A percentile compares a stretch with the other conserved stretches of the same genome.
Conservation (phyloP, 2,113 vertebrate genomes). For the Poecilia latipinna region DNA sequence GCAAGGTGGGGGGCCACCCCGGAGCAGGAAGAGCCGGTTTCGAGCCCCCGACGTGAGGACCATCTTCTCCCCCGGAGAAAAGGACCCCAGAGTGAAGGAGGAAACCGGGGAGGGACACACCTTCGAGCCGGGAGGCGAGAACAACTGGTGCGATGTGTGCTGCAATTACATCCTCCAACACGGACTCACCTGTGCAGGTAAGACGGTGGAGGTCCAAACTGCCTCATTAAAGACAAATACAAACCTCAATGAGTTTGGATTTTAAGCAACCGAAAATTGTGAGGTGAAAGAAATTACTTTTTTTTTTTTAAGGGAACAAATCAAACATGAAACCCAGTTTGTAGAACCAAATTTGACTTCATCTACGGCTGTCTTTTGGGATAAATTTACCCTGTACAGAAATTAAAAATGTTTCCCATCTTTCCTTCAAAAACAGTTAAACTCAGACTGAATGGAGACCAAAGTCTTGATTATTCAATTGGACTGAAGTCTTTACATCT, state of each 20-base stretch:
- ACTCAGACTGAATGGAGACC: too few relatives aligned
- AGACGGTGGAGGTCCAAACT: slow-evolving; percentile 21
- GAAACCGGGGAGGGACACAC: slow-evolving; percentile 79
- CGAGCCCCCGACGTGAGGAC: slow-evolving; percentile 81
- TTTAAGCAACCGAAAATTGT: background rate
- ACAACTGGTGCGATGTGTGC: slow-evolving; percentile 81
- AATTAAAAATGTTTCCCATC: too few relatives aligned
- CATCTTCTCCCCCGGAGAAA: slow-evolving; percentile 73
- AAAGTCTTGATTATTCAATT: too few relatives aligned
- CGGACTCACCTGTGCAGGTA: slow-evolving; percentile 77
- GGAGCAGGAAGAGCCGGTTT: slow-evolving; percentile 71
- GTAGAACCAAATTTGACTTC: background rate
- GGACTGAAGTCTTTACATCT: too few relatives aligned
- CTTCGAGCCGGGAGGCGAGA: slow-evolving; percentile 55
- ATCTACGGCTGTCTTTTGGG: too few relatives aligned
- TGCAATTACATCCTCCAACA: slow-evolving; percentile 69
- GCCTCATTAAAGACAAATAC: background rate
- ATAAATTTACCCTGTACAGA: too few relatives aligned
- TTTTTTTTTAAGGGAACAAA: background rate
- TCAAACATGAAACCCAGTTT: background rate
- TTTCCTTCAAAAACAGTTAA: too few relatives aligned
- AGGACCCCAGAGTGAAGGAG: slow-evolving; percentile 74
- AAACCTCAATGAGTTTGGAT: background rate
- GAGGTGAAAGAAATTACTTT: background rate
- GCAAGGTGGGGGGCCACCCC: slow-evolving; percentile 39